Conservation (phyloP, 1,140 invertebrate species). For the Doryteuthis pealeii region DNA sequence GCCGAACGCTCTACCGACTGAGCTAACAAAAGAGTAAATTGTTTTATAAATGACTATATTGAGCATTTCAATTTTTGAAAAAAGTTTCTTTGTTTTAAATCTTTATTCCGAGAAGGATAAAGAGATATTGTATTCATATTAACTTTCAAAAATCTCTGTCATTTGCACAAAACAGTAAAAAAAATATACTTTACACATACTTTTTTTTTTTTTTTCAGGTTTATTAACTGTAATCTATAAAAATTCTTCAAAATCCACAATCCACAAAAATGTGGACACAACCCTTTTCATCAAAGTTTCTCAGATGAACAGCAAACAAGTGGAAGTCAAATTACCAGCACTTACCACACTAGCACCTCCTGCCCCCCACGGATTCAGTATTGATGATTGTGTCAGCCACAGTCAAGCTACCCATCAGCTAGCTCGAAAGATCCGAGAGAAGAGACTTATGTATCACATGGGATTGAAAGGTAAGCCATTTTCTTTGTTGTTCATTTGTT, state of each 20-base stretch:
- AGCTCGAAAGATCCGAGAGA: conserved; percentile 36
- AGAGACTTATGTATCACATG: conserved; percentile 46
- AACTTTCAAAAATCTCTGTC: no score
- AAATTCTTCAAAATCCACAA: conserved; percentile 26
- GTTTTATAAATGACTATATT: no score
- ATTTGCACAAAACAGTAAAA: no score
- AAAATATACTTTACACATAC: no score
- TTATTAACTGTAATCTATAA: conserved; percentile 47
- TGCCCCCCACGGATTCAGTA: not conserved
- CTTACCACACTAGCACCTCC: not conserved
- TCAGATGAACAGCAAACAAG: not conserved
- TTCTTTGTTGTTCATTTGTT: not conserved
- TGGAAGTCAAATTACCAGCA: not conserved
- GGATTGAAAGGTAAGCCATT: conserved; percentile 45
- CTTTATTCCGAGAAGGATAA: no score
- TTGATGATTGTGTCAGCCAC: not conserved
- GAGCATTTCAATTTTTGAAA: no score
- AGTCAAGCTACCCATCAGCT: not conserved
- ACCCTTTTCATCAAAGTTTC: conserved; percentile 34
- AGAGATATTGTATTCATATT: no score
- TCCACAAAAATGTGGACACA: conserved; percentile 32
- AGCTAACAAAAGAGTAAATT: no score
- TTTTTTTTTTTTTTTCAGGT: conserved; percentile 25
- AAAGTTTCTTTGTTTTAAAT: no score
- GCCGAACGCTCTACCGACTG: no score